Conservation (phyloP, 2,797 vertebrate genomes). For the Tenualosa ilisha region DNA sequence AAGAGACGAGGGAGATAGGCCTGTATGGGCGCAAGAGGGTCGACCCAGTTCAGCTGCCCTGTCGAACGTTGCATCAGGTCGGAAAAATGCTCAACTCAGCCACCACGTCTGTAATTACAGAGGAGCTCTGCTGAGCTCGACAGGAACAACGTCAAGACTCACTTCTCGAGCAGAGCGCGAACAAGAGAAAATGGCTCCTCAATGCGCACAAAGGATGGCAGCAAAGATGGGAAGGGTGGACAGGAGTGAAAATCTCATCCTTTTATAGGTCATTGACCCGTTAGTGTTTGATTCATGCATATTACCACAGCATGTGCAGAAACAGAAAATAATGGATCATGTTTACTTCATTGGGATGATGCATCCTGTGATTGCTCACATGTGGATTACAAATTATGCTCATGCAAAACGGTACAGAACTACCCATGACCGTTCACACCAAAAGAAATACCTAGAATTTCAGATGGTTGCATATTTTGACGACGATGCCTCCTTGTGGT, state of each 20-base stretch:
- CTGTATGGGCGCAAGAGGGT: slow-evolving; percentile 28
- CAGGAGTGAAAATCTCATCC: not conserved
- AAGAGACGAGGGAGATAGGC: not conserved
- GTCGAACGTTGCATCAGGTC: slow-evolving; percentile 71
- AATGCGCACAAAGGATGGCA: not conserved
- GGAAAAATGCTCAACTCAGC: slow-evolving; percentile 78
- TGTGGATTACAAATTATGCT: not conserved
- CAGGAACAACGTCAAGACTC: slow-evolving; percentile 58
- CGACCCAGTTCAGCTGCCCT: slow-evolving; percentile 46
- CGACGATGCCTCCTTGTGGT: not conserved
- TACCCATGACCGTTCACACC: too few relatives aligned
- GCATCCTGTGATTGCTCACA: not conserved
- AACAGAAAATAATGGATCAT: not conserved
- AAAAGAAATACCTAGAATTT: too few relatives aligned
- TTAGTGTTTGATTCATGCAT: not conserved
- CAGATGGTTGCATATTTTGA: not conserved
- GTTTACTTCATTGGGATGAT: not conserved
- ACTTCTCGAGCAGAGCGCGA: not conserved
- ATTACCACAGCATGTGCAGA: not conserved
- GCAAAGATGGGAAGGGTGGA: not conserved
- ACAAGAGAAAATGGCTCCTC: not conserved
- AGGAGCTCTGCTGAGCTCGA: slow-evolving; percentile 75
- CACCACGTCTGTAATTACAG: slow-evolving; percentile 78
- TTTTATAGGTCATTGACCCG: not conserved
- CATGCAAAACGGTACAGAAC: not conserved